Conservation (phyloP, 2,113 vertebrate species). For the Urocitellus parryii region DNA sequence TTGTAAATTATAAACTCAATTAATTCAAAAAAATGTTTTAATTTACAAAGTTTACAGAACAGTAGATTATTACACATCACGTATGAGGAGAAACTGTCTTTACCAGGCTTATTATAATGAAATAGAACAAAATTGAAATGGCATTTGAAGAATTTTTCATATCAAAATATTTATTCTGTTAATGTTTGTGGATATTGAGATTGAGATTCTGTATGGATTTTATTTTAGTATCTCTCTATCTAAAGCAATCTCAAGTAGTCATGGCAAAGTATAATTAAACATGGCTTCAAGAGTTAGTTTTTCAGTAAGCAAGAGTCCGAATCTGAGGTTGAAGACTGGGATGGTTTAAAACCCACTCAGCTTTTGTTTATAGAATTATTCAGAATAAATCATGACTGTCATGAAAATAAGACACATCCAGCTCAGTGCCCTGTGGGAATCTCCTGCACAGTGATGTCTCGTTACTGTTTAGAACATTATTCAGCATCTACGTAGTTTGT, state of each 20-base stretch:
- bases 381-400: not conserved
- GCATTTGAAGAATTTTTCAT: not conserved
- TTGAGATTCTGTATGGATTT: constrained; percentile 31
- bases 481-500: not conserved
- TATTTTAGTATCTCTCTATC: not conserved
- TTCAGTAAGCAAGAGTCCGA: not conserved
- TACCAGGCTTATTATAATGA: constrained; percentile 10
- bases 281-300: not conserved
- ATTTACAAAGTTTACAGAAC: constrained; percentile 45
- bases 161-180: constrained; percentile 20
- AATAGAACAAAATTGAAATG: constrained; percentile 53
- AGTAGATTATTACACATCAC: not conserved
- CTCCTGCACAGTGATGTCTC: not conserved
- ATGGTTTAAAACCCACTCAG: not conserved
- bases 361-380: constrained; percentile 13
- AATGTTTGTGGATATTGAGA: constrained; percentile 11
- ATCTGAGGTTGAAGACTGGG: not conserved
- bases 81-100: not conserved
- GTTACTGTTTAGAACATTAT: not conserved
- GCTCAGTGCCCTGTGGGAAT: not conserved
- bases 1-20: constrained; percentile 60
- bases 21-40: constrained; percentile 67
- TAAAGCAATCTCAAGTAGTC: not conserved
- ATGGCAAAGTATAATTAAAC: constrained; percentile 17
- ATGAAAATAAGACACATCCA: not conserved